Base-by-base conservation (phyloP, 2,888 invertebrate genomes). In the Dolichomitus sp. region DNA sequence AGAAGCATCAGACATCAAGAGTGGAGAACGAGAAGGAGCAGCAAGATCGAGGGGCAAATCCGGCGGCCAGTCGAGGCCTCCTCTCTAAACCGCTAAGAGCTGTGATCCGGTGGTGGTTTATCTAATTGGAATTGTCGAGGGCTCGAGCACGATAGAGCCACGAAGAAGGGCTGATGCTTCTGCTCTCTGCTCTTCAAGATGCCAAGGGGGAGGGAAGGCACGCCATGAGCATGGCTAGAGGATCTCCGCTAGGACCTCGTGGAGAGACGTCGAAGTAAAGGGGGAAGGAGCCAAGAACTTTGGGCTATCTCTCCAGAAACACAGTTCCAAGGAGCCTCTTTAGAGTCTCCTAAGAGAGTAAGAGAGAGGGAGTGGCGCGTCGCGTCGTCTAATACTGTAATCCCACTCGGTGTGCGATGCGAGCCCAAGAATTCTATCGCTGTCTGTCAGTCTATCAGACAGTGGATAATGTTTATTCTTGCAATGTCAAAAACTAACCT, bases 371-470 rank as follows among this genome's bases (percentile, higher is more conserved):
- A 70, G 19, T 12, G 54, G 9, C 11, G 92, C 91, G 92, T 92
- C 91, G 92, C 91, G 91, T 92, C 89, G 92, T 89, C 92, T 93
- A 93, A 93, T 93, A 93, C 93, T 89, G 91, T 91, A 93, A 93
- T 93, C 93, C 89, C 78, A 65, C 74, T 80, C 57, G 48, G 27
- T 77, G 61, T 19, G 48, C 50, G 45, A 4, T 19, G 59, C 80
- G 54, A 72, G 68, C 65, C 75, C 45, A 59, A 45, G 57, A 74
- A 61, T 52, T 69, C 7, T 50, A 37, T 68, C 68, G 42, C 69
- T 57, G 59, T 75, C 76, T 69, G 68, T 81, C 70, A 72, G 70
- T 79, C 66, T 79, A 68, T 76, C 37, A 37, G 37, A 6, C 9
- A 37, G 37, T 66, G 33, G 11, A 61, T 37, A 61, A 61, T 37